These are phyloP conservation scores for Anagyrus pseudococci DNA, from an alignment of 2,888 invertebrate genomes.

Conservation along the genomic window DNA sequence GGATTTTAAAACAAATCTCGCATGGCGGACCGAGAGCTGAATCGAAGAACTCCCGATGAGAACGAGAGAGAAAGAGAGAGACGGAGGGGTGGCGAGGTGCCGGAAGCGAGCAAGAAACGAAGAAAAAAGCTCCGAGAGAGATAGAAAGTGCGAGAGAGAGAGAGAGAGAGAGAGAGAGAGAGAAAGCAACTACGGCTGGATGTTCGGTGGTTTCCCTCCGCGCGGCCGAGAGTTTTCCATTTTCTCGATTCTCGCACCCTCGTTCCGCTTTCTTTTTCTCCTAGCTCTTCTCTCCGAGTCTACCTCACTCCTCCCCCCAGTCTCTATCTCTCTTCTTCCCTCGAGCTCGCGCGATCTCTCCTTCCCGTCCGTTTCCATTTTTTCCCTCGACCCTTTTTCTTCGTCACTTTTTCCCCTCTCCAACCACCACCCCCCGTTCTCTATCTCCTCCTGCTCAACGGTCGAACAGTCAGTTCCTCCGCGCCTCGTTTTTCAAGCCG, in stretches of 20 bases:
- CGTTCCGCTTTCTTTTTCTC: slow-evolving; percentile 22
- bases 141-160: too few species aligned
- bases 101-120: too few species aligned
- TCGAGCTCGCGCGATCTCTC: too few species aligned
- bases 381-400: slow-evolving; percentile 8
- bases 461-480: slow-evolving; percentile 5
- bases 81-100: too few species aligned
- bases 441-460: slow-evolving; percentile 3
- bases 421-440: slow-evolving; percentile 6
- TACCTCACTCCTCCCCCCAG: too few species aligned
- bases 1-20: slow-evolving; percentile 62
- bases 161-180: too few species aligned
- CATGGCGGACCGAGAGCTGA: slow-evolving; percentile 52
- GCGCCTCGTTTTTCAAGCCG: slow-evolving; percentile 16
- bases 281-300: too few species aligned
- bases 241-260: slow-evolving; percentile 49
- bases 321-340: too few species aligned
- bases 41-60: slow-evolving; percentile 52
- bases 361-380: neutral
- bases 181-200: too few species aligned
- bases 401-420: too few species aligned
- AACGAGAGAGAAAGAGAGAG: slow-evolving; percentile 6
- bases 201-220: slow-evolving; percentile 12
- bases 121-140: too few species aligned
- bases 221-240: slow-evolving; percentile 55